Conservation (phyloP, 1,140 invertebrate genomes). For the Cherax quadricarinatus region DNA sequence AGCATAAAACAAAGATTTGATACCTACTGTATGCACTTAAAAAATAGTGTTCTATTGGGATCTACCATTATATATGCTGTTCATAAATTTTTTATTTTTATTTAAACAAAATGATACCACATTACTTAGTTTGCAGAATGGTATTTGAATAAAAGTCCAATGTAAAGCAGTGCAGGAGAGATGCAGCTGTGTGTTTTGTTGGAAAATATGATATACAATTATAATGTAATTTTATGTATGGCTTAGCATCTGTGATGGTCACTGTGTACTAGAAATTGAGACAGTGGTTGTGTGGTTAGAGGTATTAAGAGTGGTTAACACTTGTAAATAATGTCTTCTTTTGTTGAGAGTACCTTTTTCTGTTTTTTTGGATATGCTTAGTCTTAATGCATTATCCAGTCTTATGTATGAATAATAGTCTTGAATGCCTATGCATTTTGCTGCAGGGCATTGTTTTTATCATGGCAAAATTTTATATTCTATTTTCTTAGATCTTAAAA, state of each 20-base stretch:
- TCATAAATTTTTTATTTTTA: neutral
- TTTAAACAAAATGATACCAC: neutral
- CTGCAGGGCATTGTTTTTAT: conserved; percentile 58
- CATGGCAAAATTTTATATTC: conserved; percentile 58
- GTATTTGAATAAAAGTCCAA: neutral
- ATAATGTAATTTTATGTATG: neutral
- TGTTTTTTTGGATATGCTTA: conserved; percentile 11
- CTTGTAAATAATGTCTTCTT: conserved; percentile 46
- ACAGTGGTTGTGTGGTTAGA: neutral
- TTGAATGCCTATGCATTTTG: conserved; percentile 45
- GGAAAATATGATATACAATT: neutral
- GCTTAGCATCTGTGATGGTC: neutral
- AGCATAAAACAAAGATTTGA: neutral
- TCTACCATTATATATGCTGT: neutral
- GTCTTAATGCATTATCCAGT: conserved; percentile 32
- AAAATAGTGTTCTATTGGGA: neutral
- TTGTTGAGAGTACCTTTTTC: neutral
- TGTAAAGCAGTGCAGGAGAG: neutral
- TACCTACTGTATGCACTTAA: neutral
- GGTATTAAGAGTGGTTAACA: neutral
- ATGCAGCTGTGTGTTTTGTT: neutral
- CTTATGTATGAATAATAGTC: conserved; percentile 20
- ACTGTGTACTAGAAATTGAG: neutral
- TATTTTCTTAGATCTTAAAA: conserved; percentile 53
- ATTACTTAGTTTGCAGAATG: neutral